phyloP scores from a whole-genome alignment of 2,113 vertebrate genomes.

The Grus americana region DNA sequence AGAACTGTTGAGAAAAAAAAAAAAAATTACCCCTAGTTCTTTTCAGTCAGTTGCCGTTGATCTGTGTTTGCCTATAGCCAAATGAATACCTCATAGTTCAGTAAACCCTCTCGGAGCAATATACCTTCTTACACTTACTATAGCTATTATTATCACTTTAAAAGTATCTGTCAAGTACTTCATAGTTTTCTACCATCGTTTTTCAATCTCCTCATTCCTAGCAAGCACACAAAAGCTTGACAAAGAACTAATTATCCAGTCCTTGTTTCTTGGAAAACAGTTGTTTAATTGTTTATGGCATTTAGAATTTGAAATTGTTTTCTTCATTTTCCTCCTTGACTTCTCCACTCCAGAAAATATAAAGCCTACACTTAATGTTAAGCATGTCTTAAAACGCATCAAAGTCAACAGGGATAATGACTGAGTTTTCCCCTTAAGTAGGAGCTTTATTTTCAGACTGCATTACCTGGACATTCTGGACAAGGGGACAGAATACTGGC shows the following conservation, averaged over 20 bases:
- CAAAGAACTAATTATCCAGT: background rate
- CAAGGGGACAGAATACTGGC: background rate
- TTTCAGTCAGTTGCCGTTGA: conserved; percentile 38
- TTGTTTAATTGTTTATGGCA: background rate
- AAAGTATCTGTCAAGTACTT: conserved; percentile 13
- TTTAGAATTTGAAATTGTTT: background rate
- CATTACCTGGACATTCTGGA: background rate
- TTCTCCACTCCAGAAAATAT: background rate
- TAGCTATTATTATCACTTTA: background rate
- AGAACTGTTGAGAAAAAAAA: background rate
- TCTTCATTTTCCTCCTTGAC: background rate
- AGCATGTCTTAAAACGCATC: background rate
- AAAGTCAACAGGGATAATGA: background rate
- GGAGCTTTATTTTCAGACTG: background rate
- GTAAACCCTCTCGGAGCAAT: conserved; percentile 7
- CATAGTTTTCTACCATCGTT: background rate
- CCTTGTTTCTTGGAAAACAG: background rate
- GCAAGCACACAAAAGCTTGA: background rate
- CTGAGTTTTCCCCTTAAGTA: background rate
- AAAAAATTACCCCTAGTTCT: background rate
- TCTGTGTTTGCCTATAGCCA: conserved; percentile 58
- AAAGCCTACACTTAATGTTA: background rate
- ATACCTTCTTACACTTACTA: background rate
- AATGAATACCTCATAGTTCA: conserved; percentile 35
- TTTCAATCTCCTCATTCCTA: background rate